Percentiles rank a stretch among this genome's conserved stretches.
phyloP scores from a whole-genome alignment of 2,113 vertebrate genomes.

The Cyanoramphus novaezelandiae region DNA sequence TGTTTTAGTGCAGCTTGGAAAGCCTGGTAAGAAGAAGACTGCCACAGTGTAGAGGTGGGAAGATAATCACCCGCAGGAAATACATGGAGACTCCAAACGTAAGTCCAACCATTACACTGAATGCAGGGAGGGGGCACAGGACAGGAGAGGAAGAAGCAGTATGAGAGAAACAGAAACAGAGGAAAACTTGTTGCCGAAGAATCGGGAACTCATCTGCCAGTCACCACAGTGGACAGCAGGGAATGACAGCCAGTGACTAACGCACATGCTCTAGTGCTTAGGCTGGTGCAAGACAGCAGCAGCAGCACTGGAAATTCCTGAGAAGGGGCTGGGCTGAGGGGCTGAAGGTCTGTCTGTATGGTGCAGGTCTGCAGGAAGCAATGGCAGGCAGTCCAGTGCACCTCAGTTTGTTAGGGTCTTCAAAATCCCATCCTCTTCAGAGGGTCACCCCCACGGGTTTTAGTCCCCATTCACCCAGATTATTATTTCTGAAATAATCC shows the following conservation, averaged over 20 bases:
- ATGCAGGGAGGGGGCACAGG: accelerated
- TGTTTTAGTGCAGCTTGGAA: background rate
- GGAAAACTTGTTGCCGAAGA: background rate
- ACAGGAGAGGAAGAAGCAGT: accelerated
- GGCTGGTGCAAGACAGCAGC: background rate
- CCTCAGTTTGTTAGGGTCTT: background rate
- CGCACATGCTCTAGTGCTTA: background rate
- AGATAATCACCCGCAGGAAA: background rate
- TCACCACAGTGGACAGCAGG: background rate
- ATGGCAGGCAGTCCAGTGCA: background rate
- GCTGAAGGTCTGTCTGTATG: background rate
- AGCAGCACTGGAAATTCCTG: background rate
- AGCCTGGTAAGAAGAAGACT: background rate
- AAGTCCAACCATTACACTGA: background rate
- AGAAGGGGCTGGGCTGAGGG: background rate
- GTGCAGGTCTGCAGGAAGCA: background rate
- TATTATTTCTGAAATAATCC: background rate
- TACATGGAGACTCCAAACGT: accelerated
- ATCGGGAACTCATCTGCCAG: background rate
- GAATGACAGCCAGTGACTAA: background rate
- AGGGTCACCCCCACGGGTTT: background rate
- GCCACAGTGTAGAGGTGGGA: background rate
- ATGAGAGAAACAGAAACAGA: background rate
- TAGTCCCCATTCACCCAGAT: background rate
- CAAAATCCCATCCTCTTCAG: background rate